Evolutionary conservation across 2,888 invertebrate species (phyloP).

Genomic region (Neoaliturus tenellus): DNA sequence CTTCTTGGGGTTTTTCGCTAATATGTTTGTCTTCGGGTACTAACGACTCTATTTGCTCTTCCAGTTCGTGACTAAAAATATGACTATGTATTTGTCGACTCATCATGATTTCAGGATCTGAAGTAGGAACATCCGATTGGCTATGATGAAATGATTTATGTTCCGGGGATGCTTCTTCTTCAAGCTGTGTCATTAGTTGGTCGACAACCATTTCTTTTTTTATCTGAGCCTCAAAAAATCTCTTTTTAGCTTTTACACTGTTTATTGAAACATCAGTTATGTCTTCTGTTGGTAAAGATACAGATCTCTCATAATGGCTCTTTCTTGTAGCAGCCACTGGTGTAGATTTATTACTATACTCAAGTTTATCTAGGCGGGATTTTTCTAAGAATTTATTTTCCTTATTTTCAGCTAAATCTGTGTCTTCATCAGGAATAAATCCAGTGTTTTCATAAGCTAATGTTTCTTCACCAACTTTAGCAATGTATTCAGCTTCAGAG

Average conservation of each 20-base stretch:
- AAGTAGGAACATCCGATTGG: conserved; percentile 66
- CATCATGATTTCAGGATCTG: conserved; percentile 65
- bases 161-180: conserved; percentile 74
- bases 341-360: not conserved
- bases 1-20: conserved; percentile 49
- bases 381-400: too few relatives aligned
- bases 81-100: conserved; percentile 67
- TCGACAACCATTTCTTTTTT: conserved; percentile 77
- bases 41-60: conserved; percentile 67
- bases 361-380: not conserved
- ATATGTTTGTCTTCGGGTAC: conserved; percentile 67
- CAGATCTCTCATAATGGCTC: conserved; percentile 73
- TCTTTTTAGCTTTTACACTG: conserved; percentile 75
- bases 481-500: conserved; percentile 68
- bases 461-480: conserved; percentile 64
- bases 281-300: conserved; percentile 74
- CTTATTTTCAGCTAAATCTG: not conserved
- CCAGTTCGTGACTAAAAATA: conserved; percentile 67
- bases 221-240: conserved; percentile 78
- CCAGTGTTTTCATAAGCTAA: conserved; percentile 72
- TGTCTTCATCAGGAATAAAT: conserved; percentile 69
- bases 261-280: conserved; percentile 74
- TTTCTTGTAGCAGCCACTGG: conserved; percentile 57
- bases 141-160: conserved; percentile 71
- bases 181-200: conserved; percentile 73